Evolutionary conservation across 2,888 invertebrate species (phyloP), one percentile per base, ranked within the genome.

Genomic region (Eupeodes latifasciatus): DNA sequence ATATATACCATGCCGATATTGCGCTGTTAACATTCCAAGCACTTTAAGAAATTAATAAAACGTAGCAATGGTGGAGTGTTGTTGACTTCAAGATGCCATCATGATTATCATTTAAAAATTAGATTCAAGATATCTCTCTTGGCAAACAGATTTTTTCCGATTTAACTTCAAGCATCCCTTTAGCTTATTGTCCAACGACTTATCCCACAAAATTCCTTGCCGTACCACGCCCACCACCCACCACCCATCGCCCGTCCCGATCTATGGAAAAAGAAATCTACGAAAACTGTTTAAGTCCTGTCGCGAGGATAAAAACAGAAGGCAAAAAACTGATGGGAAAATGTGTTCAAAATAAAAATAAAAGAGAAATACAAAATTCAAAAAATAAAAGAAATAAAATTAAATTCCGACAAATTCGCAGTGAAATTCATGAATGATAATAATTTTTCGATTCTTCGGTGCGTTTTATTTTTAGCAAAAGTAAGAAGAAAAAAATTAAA

Each of bases 371-470:
- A 40, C 40, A 40, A 40, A 40, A 40, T 7, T 40, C 27, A 55
- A 69, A 71, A 53, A 5, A 55, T 12, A 44, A 14, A 72, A 19
- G 14, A 75, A 40, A 51, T 36, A 61, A 76, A 81, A 69, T 71
- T 72, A 62, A 27, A 81, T 88, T 78, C 81, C 77, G 69, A 81
- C 84, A 85, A 88, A 82, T 77, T 80, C 9, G 3, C 72, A 80
- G 64, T 64, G 53, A 72, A 78, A 86, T 86, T 88, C 84, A 85
- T 88, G 88, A 88, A 88, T 85, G 88, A 85, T 88, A 88, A 88
- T 88, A 88, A 88, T 81, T 88, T 81, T 61, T 71, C 78, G 66
- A 88, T 88, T 81, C 81, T 71, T 78, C 62, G 59, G 75, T 74
- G 79, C 84, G 84, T 84, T 76, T 80, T 84, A 76, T 80, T 84